Evolutionary conservation across 2,888 invertebrate genomes (phyloP).

Genomic region (Platerodrilus igneus): DNA sequence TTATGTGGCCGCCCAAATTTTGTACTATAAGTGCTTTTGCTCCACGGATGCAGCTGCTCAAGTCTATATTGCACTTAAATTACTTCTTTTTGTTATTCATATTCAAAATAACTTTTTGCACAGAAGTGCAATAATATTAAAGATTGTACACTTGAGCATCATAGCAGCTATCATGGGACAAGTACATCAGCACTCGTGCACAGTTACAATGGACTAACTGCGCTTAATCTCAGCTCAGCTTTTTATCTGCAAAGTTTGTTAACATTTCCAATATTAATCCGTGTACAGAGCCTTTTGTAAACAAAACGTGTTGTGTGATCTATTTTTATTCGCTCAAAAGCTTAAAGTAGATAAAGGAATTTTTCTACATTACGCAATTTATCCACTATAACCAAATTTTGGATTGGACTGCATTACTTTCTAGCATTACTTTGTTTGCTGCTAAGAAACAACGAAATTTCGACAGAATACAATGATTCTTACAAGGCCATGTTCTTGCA

Average conservation of each 20-base stretch:
- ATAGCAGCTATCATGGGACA: constrained; percentile 37
- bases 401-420: constrained; percentile 33
- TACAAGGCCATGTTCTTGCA: constrained; percentile 50
- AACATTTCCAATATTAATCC: constrained; percentile 46
- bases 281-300: constrained; percentile 43
- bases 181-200: constrained; percentile 50
- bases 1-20: constrained; percentile 21
- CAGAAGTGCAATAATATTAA: constrained; percentile 12
- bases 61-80: constrained; percentile 18
- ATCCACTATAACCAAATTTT: constrained; percentile 18
- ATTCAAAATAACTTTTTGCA: constrained; percentile 18
- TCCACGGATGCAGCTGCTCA: constrained; percentile 27
- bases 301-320: constrained; percentile 44
- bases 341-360: constrained; percentile 39
- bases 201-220: constrained; percentile 49
- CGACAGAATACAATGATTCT: constrained; percentile 33
- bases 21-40: constrained; percentile 21
- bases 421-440: constrained; percentile 33
- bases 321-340: constrained; percentile 36
- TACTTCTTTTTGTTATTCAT: constrained; percentile 13
- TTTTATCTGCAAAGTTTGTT: constrained; percentile 49
- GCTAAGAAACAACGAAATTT: constrained; percentile 31
- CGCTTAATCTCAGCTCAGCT: constrained; percentile 51
- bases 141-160: constrained; percentile 25
- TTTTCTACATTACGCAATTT: constrained; percentile 15